A percentile compares a stretch with the other conserved stretches of the same genome.
Evolutionary conservation across 2,113 vertebrate genomes (phyloP).

Genomic region (Brienomyrus longianalis): DNA sequence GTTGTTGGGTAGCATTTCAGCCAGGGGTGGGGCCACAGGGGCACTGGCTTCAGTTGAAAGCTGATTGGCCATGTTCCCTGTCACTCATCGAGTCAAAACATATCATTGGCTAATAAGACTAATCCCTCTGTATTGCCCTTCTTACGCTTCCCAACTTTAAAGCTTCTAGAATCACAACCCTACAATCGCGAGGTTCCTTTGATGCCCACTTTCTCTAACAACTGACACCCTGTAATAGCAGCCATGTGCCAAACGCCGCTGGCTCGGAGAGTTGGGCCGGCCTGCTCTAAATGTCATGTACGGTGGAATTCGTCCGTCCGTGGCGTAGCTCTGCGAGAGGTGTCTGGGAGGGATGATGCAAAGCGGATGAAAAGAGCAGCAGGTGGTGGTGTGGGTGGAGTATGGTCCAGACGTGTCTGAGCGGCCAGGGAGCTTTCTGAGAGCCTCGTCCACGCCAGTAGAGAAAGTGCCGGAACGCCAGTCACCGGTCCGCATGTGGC

Average conservation of each 20-base stretch:
- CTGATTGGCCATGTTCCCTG: background rate
- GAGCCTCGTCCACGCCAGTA: background rate
- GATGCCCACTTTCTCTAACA: background rate
- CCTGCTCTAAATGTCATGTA: background rate
- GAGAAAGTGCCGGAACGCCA: background rate
- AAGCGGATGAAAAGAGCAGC: background rate
- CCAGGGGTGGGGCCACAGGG: background rate
- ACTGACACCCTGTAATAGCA: background rate
- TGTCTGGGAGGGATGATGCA: background rate
- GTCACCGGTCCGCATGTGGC: background rate
- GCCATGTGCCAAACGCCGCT: no score
- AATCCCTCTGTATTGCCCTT: background rate
- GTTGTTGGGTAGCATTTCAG: background rate
- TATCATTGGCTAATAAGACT: background rate
- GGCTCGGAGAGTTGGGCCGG: background rate
- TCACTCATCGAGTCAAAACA: background rate
- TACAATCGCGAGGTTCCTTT: background rate
- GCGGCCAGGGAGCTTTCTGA: background rate
- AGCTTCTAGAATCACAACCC: background rate
- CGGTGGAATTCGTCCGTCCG: background rate
- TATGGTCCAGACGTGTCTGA: background rate
- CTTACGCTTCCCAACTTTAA: background rate
- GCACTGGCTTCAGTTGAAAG: background rate
- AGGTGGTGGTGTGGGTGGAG: background rate
- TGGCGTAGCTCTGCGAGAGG: background rate